These are phyloP conservation scores for Sipha flava DNA, from an alignment of 1,140 invertebrate genomes.

Conservation along the genomic window DNA sequence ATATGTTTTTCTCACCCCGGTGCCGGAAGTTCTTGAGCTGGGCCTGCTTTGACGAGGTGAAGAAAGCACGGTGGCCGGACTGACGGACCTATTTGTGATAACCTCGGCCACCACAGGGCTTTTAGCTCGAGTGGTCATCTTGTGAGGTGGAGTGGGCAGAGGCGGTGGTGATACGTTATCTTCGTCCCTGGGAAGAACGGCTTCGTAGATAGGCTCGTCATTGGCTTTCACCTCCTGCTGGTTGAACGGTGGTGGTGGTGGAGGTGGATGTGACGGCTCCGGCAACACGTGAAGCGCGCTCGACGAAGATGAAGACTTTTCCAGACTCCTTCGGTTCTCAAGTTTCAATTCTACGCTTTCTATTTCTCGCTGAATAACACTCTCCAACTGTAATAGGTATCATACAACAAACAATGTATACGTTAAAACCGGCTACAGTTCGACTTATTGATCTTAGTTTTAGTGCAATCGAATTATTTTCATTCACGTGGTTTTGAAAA, in stretches of 20 bases:
- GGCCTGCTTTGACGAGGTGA: slow-evolving; percentile 46
- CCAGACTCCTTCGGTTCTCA: not conserved
- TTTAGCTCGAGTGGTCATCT: slow-evolving; percentile 42
- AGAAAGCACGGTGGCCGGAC: slow-evolving; percentile 27
- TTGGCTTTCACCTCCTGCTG: slow-evolving; percentile 43
- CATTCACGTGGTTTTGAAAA: not conserved
- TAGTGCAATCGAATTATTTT: not conserved
- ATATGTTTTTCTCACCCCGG: not conserved
- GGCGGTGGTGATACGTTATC: slow-evolving; percentile 46
- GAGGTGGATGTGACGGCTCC: slow-evolving; percentile 52
- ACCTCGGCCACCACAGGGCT: slow-evolving; percentile 39
- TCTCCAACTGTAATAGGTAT: slow-evolving; percentile 46
- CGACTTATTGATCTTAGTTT: no score
- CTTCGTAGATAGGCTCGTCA: slow-evolving; percentile 74
- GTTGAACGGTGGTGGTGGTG: slow-evolving; percentile 56
- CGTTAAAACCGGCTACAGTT: no score
- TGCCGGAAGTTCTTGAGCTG: slow-evolving; percentile 40
- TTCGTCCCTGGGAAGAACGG: slow-evolving; percentile 61
- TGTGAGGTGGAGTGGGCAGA: slow-evolving; percentile 45
- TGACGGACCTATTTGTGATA: not conserved
- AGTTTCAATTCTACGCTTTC: slow-evolving; percentile 37
- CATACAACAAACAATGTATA: no score
- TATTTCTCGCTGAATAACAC: slow-evolving; percentile 53
- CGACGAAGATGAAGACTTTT: slow-evolving; percentile 33
- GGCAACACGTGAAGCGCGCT: slow-evolving; percentile 34